Conservation (phyloP, 1,140 invertebrate genomes). For the Helicoverpa armigera region DNA sequence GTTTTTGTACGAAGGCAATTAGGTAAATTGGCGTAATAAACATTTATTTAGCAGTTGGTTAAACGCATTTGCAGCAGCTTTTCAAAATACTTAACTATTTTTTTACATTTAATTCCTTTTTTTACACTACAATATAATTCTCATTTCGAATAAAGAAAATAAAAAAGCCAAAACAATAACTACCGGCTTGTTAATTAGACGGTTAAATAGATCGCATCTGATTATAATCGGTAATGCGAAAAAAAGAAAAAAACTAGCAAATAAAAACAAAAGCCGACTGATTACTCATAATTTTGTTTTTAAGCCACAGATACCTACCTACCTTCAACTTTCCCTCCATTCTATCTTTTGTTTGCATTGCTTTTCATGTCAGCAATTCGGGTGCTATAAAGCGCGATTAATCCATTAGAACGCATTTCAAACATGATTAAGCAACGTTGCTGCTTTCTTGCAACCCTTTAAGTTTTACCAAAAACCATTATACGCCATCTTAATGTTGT, state of each 20-base stretch:
- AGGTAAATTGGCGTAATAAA: slow-evolving; percentile 2
- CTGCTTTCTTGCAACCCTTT: slow-evolving; percentile 67
- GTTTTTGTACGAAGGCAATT: slow-evolving; percentile 34
- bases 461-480: slow-evolving; percentile 55
- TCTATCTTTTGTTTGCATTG: slow-evolving; percentile 18
- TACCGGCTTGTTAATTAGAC: background rate
- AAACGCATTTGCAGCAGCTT: background rate
- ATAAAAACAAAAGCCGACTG: background rate
- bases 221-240: background rate
- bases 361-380: slow-evolving; percentile 28
- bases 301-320: background rate
- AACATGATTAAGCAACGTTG: slow-evolving; percentile 74
- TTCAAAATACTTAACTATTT: too few relatives aligned
- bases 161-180: background rate
- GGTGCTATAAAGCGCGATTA: slow-evolving; percentile 53
- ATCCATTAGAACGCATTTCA: slow-evolving; percentile 59
- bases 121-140: too few relatives aligned
- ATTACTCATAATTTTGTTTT: slow-evolving; percentile 1
- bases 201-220: background rate
- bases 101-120: too few relatives aligned
- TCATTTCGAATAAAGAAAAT: background rate
- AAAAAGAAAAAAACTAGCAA: slow-evolving; percentile 2
- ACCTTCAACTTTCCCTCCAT: too few relatives aligned
- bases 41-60: background rate
- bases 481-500: slow-evolving; percentile 65